phyloP scores from a whole-genome alignment of 1,140 invertebrate genomes.

The Drosophila bifasciata region DNA sequence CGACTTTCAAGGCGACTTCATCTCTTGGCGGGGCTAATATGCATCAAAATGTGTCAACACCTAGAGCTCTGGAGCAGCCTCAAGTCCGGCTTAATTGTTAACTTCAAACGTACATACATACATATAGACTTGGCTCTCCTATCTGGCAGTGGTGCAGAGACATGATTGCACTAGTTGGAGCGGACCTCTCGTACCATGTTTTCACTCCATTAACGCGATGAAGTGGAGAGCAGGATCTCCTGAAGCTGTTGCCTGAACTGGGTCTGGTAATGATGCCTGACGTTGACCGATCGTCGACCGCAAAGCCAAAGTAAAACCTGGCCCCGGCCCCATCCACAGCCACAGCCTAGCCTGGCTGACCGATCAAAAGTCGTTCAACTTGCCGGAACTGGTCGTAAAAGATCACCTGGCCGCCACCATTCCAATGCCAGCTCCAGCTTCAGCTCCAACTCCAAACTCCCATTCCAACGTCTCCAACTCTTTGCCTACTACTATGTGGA shows the following conservation, averaged over 20 bases:
- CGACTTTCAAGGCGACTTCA: constrained; percentile 59
- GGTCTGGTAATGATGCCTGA: constrained; percentile 71
- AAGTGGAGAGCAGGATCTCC: constrained; percentile 39
- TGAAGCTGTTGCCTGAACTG: constrained; percentile 36
- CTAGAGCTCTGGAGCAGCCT: constrained; percentile 37
- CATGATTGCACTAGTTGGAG: constrained; percentile 2
- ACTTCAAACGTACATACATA: constrained; percentile 22
- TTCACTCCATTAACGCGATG: constrained; percentile 73
- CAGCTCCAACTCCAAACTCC: too few relatives aligned
- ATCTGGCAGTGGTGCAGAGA: constrained; percentile 6
- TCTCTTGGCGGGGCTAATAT: constrained; percentile 58
- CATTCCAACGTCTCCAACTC: too few relatives aligned
- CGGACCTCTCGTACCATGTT: constrained; percentile 47
- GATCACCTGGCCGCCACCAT: constrained; percentile 70
- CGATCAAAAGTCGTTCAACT: constrained; percentile 82
- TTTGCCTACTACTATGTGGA: constrained; percentile 66
- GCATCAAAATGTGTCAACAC: constrained; percentile 82
- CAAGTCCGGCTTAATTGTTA: constrained; percentile 70
- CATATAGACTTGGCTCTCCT: neutral
- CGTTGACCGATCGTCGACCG: constrained; percentile 81
- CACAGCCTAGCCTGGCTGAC: constrained; percentile 46
- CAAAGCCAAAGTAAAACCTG: constrained; percentile 44
- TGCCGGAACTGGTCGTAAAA: constrained; percentile 81
- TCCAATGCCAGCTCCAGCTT: neutral
- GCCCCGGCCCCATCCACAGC: neutral